A percentile compares a stretch with the other conserved stretches of the same genome.
These are phyloP conservation scores for Drosophila stalkeri DNA, from an alignment of 2,888 invertebrate genomes.

Conservation along the genomic window DNA sequence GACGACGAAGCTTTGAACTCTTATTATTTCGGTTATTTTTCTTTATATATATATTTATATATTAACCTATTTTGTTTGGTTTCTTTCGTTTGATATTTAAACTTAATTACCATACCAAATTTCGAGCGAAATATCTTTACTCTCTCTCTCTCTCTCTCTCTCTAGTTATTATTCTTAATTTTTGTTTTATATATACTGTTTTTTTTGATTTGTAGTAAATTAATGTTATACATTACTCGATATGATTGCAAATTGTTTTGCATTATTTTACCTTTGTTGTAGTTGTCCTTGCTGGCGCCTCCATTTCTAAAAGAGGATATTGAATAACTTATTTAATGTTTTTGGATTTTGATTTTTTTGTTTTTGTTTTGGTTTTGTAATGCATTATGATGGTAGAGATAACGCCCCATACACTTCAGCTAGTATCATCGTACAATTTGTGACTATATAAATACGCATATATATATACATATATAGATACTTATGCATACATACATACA, in stretches of 20 bases:
- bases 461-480: background rate
- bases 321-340: slow-evolving; percentile 84
- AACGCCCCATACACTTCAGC: slow-evolving; percentile 31
- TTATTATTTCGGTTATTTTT: background rate
- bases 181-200: slow-evolving; percentile 12
- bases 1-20: slow-evolving; percentile 30
- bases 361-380: slow-evolving; percentile 31
- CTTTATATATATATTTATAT: background rate
- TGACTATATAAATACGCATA: slow-evolving; percentile 1
- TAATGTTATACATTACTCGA: slow-evolving; percentile 84
- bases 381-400: slow-evolving; percentile 65
- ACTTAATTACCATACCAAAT: slow-evolving; percentile 5
- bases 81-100: background rate
- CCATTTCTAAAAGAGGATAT: slow-evolving; percentile 89
- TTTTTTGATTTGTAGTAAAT: slow-evolving; percentile 74
- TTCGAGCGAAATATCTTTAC: slow-evolving; percentile 9
- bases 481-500: background rate
- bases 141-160: slow-evolving; percentile 15
- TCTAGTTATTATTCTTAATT: background rate
- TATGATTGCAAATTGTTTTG: slow-evolving; percentile 82
- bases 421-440: slow-evolving; percentile 36
- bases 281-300: slow-evolving; percentile 97
- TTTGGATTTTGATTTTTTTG: slow-evolving; percentile 59
- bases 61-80: background rate
- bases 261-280: slow-evolving; percentile 94